Evolutionary conservation across 1,140 invertebrate species (phyloP), one percentile per base, ranked within the genome.

Genomic region (Globodera rostochiensis): DNA sequence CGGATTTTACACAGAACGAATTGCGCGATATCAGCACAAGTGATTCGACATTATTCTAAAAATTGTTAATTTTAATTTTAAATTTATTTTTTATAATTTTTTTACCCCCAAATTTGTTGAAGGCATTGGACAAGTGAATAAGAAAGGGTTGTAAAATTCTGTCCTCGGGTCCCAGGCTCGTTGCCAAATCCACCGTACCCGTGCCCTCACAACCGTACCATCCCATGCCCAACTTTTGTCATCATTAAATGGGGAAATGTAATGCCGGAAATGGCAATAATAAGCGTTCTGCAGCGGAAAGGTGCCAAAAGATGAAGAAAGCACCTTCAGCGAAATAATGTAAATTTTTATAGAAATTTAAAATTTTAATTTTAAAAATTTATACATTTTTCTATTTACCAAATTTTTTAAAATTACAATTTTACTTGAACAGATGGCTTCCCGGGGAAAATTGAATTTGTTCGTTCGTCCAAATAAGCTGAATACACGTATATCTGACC

Each of bases 121-220:
- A 6, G 86, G 81, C 46, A 89, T 77, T 5, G 87, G 87, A 82
- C 88, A 89, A 13, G 88, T 84, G n/a, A 89, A 82, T 11, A 89
- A 74, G 47, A 77, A 84, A 8, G 86, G 76, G 69, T 90, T 83
- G 80, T 89, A 89, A 79, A 89, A 89, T 4, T 77, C 71, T 25
- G 80, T 75, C 70, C 87, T 80, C 11, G 88, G 88, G 82, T 90
- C 87, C 87, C 87, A 88, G 1, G 81, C 87, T 49, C 86, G 73
- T 73, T 88, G 87, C 87, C 87, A 88, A 53, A 88, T 88, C 66
- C 71, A 71, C 9, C 79, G 74, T 21, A 86, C 60, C 53, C 76
- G 82, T 66, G 79, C 82, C 53, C 45, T 11, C 53, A 82, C 75
- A 15, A 74, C 73, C 57, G 50, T 49, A 49, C 50, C 53, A 21